Evolutionary conservation across 2,888 invertebrate species (phyloP).

Genomic region (Philopedon plagiatum): DNA sequence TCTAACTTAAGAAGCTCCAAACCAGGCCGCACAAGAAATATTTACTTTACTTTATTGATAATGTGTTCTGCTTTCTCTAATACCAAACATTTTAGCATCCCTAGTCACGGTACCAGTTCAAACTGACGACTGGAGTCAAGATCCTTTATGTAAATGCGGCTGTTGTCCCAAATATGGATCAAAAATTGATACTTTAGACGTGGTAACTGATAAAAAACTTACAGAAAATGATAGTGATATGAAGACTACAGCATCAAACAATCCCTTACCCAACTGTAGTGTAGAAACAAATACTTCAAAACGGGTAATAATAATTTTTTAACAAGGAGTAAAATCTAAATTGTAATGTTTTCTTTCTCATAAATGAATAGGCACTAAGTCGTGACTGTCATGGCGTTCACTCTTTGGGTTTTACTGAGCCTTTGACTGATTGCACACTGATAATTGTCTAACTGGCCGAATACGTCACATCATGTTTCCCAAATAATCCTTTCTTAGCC

Average conservation of each 20-base stretch:
- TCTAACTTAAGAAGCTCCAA: no score
- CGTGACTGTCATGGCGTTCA: no score
- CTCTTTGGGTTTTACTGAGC: no score
- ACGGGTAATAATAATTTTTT: background rate
- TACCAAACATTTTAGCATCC: background rate
- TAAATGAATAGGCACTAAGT: no score
- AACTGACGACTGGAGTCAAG: conserved; percentile 23
- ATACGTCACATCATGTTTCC: no score
- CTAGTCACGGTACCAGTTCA: conserved; percentile 10
- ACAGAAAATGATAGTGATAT: conserved; percentile 26
- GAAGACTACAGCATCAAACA: background rate
- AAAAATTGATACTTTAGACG: background rate
- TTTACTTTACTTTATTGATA: no score
- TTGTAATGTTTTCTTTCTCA: no score
- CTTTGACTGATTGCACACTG: no score
- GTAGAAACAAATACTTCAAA: conserved; percentile 19
- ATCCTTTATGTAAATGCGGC: conserved; percentile 27
- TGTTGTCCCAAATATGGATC: conserved; percentile 24
- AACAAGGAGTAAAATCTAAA: background rate
- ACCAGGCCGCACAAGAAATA: no score
- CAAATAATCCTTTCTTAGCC: no score
- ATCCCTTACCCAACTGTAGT: conserved; percentile 18
- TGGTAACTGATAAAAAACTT: background rate
- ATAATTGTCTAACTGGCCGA: no score
- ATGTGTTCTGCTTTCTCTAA: no score